These are phyloP conservation scores for Rhynchomys soricoides DNA, from an alignment of 2,113 vertebrate genomes.

Conservation along the genomic window DNA sequence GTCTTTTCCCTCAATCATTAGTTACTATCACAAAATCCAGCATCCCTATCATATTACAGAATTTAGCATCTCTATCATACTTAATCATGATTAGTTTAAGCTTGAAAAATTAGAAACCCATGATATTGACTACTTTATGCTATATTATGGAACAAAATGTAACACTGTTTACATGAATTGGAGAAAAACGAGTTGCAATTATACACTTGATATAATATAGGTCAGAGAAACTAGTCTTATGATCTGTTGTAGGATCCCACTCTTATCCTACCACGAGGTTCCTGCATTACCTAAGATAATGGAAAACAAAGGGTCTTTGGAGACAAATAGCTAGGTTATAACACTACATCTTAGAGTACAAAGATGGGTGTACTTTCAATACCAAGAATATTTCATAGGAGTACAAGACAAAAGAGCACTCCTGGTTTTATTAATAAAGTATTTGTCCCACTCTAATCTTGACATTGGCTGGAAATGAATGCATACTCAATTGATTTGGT, in stretches of 20 bases:
- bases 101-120: neutral
- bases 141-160: neutral
- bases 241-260: neutral
- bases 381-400: neutral
- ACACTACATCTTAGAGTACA: neutral
- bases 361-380: neutral
- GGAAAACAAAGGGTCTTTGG: neutral
- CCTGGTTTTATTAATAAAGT: neutral
- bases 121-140: neutral
- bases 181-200: neutral
- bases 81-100: neutral
- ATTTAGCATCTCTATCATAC: neutral
- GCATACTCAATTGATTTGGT: neutral
- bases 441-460: no score
- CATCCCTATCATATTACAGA: neutral
- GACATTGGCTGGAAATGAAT: neutral
- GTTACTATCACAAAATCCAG: neutral
- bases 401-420: neutral
- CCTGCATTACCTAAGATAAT: neutral
- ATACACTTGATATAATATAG: neutral
- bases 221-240: neutral
- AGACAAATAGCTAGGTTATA: neutral
- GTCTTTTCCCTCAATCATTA: neutral
- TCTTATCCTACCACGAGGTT: neutral
- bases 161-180: neutral